These are phyloP conservation scores for Pterois miles DNA, from an alignment of 2,797 vertebrate genomes.

Conservation along the genomic window DNA sequence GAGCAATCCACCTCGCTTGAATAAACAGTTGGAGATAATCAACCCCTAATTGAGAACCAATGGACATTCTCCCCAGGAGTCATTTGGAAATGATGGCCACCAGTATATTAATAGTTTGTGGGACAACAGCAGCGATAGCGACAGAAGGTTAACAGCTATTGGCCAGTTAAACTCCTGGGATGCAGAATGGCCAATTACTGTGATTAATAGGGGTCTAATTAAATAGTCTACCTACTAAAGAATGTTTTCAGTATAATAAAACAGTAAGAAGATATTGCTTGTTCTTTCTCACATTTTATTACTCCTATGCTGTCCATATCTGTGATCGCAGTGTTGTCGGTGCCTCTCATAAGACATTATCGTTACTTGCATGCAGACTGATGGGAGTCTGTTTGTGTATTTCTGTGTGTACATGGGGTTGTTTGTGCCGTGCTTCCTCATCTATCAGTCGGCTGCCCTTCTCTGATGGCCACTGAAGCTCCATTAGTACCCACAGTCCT, in stretches of 20 bases:
- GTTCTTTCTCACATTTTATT: constrained; percentile 44
- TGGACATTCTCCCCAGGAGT: constrained; percentile 55
- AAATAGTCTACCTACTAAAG: constrained; percentile 51
- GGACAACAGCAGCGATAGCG: constrained; percentile 45
- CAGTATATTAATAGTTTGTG: constrained; percentile 64
- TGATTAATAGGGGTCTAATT: constrained; percentile 76
- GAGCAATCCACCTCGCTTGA: constrained; percentile 55
- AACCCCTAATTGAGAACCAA: constrained; percentile 55
- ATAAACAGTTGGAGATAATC: constrained; percentile 67
- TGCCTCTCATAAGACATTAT: constrained; percentile 59
- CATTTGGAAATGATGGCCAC: constrained; percentile 53
- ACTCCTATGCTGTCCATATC: constrained; percentile 50
- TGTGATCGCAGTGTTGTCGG: constrained; percentile 43
- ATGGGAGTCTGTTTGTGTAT: constrained; percentile 59
- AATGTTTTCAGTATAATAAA: constrained; percentile 53
- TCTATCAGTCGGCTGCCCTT: constrained; percentile 73
- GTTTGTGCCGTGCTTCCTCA: constrained; percentile 69
- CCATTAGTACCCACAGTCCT: constrained; percentile 74
- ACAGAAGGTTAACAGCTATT: constrained; percentile 72
- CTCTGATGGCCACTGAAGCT: constrained; percentile 75
- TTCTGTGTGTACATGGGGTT: constrained; percentile 40
- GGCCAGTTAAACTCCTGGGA: constrained; percentile 65
- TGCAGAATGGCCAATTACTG: constrained; percentile 71
- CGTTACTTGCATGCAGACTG: constrained; percentile 52
- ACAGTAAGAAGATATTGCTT: constrained; percentile 24